Evolutionary conservation across 2,797 vertebrate species (phyloP).

Genomic region (Eospalax fontanierii): DNA sequence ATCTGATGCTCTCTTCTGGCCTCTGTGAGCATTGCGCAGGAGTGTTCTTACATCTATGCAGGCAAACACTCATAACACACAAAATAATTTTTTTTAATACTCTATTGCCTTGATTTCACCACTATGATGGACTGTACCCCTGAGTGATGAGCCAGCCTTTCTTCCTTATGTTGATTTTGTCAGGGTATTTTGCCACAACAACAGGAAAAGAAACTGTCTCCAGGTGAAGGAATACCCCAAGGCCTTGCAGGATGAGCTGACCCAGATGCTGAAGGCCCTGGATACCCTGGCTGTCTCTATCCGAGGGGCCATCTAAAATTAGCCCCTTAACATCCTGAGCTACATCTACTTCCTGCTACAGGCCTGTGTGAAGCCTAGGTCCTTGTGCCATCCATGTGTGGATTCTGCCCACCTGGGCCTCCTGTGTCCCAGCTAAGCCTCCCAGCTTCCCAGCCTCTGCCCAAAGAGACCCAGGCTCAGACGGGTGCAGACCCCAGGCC

Average conservation of each 20-base stretch:
- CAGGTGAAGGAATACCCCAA: neutral
- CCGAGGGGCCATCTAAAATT: neutral
- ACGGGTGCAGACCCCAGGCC: neutral
- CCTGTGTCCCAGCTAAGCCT: neutral
- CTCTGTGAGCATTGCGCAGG: too few species aligned
- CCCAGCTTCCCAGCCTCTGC: neutral
- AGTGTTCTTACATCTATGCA: too few species aligned
- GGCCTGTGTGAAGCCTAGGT: constrained; percentile 48
- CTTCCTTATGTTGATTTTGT: too few species aligned
- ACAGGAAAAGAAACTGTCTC: too few species aligned
- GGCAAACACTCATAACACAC: too few species aligned
- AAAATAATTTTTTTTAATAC: too few species aligned
- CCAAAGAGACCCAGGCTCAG: constrained; percentile 18
- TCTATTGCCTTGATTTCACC: too few species aligned
- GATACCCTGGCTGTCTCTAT: accelerated
- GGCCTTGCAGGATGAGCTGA: constrained; percentile 54
- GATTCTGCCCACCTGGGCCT: neutral
- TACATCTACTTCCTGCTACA: neutral
- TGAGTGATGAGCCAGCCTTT: too few species aligned
- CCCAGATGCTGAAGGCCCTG: neutral
- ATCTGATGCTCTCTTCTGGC: too few species aligned
- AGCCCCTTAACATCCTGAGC: neutral
- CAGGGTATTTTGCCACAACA: too few species aligned
- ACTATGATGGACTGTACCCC: too few species aligned
- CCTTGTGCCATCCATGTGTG: too few species aligned